Evolutionary conservation across 64 coral and sea anemone species (phyloP), one percentile per base, ranked within the genome.

Genomic region (Astreopora myriophthalma): DNA sequence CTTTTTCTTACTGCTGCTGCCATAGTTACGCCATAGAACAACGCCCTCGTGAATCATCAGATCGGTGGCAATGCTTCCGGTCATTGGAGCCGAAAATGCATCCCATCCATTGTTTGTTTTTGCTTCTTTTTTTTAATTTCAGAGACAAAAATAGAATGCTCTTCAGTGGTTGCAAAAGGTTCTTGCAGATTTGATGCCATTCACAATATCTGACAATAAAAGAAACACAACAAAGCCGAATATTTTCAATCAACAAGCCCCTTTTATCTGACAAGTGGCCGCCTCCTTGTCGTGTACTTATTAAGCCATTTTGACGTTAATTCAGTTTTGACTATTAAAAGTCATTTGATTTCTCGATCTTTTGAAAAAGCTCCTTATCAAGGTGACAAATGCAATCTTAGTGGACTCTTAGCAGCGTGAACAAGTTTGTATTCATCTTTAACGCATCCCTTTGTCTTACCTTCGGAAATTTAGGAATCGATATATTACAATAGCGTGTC

Each of bases 381-480:
- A 63, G 32, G 51, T 37, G 28, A 10, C 29, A 66, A 64, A 83
- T 64, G 16, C 24, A 23, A 35, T 64, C 3, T 82, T 82, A 13
- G 22, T 35, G 8, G 24, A 10, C 49, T 4, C 33, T 23, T 83
- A 23, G 39, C 19, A 20, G 55, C 52, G 22, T 37, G 19, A 34
- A 80, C 20, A 19, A 63, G 79, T 83, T 10, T 83, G 37, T 0
- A 63, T 58, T 40, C 12, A 8, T 25, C 27, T 63, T 36, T 63
- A 77, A 65, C 34, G 22, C 2, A 58, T 6, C 76, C 17, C 28
- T 64, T 65, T 80, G 49, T 34, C 51, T 80, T 29, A 29, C 26
- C 16, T 60, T 29, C 79, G 79, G 79, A 83, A 83, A 57, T 83
- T 65, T 63, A 64, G 79, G 30, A 19, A 65, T 83, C 52, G 58